A percentile compares a stretch with the other conserved stretches of the same genome.
These are phyloP conservation scores for Lytechinus pictus DNA, from an alignment of 35 echinoderm and acorn worm genomes.

Conservation along the genomic window DNA sequence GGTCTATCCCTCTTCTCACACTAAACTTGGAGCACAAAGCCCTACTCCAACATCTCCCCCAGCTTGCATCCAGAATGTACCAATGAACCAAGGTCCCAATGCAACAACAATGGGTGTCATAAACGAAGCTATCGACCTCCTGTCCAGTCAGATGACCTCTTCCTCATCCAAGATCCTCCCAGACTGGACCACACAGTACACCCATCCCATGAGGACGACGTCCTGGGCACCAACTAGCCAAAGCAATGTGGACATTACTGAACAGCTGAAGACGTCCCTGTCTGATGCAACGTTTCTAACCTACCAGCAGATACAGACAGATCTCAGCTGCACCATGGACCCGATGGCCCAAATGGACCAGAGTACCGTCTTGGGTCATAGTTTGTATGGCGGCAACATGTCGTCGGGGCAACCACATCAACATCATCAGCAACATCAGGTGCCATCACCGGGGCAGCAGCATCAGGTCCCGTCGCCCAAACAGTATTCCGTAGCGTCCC, in stretches of 20 bases:
- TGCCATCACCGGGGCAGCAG: not conserved
- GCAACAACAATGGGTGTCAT: slow-evolving; percentile 35
- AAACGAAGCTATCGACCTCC: slow-evolving; percentile 48
- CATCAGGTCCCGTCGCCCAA: not conserved
- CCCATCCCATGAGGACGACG: not conserved
- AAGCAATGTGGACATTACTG: not conserved
- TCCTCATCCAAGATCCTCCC: slow-evolving; percentile 54
- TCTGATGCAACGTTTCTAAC: not conserved
- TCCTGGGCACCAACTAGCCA: slow-evolving; percentile 3
- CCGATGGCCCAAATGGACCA: slow-evolving; percentile 64
- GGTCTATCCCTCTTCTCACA: not conserved
- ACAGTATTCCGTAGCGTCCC: not conserved
- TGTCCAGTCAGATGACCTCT: slow-evolving; percentile 27
- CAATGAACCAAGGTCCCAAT: not conserved
- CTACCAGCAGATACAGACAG: not conserved
- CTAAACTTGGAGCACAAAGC: slow-evolving; percentile 42
- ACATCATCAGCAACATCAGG: not conserved
- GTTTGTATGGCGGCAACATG: not conserved
- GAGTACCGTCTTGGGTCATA: slow-evolving; percentile 44
- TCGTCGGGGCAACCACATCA: not conserved
- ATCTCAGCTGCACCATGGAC: slow-evolving; percentile 1
- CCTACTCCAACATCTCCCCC: slow-evolving; percentile 46
- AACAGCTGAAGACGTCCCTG: not conserved
- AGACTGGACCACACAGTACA: not conserved
- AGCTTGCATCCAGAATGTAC: not conserved